Percentiles rank a stretch among this genome's conserved stretches.
These are phyloP conservation scores for Ditula angustiorana DNA, from an alignment of 2,888 invertebrate species.

Conservation along the genomic window DNA sequence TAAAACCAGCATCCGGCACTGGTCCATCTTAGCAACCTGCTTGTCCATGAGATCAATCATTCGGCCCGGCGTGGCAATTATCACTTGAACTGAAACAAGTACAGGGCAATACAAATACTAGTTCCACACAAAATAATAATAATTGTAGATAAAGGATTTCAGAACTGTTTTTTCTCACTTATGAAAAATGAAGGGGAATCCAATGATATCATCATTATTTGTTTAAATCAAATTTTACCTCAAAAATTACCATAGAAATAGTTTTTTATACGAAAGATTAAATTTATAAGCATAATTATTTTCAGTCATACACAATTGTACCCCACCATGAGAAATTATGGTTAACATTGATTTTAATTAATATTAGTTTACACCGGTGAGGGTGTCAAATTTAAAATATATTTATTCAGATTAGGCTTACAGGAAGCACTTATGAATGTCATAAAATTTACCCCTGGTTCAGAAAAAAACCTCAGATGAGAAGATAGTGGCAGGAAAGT, in stretches of 20 bases:
- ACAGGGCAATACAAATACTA: conserved; percentile 6
- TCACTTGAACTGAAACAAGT: conserved; percentile 93
- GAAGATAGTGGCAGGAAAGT: no score
- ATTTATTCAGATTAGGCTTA: no score
- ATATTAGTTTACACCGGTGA: no score
- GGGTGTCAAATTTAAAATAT: no score
- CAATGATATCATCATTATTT: conserved; percentile 30
- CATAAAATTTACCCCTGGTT: no score
- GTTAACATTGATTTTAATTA: no score
- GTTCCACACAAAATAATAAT: background rate
- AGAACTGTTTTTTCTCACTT: conserved; percentile 35
- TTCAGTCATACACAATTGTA: no score
- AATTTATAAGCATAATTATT: background rate
- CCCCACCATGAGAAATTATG: no score
- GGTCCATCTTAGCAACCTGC: conserved; percentile 96
- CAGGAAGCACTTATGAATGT: no score
- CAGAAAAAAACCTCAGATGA: no score
- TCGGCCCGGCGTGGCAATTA: conserved; percentile 99
- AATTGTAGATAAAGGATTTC: background rate
- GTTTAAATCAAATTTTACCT: background rate
- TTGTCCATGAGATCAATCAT: conserved; percentile 99
- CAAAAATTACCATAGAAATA: background rate
- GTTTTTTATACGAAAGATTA: background rate
- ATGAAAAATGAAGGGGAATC: conserved; percentile 38
- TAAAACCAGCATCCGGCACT: conserved; percentile 98